Evolutionary conservation across 2,888 invertebrate species (phyloP).

Genomic region (Erynnis tages): DNA sequence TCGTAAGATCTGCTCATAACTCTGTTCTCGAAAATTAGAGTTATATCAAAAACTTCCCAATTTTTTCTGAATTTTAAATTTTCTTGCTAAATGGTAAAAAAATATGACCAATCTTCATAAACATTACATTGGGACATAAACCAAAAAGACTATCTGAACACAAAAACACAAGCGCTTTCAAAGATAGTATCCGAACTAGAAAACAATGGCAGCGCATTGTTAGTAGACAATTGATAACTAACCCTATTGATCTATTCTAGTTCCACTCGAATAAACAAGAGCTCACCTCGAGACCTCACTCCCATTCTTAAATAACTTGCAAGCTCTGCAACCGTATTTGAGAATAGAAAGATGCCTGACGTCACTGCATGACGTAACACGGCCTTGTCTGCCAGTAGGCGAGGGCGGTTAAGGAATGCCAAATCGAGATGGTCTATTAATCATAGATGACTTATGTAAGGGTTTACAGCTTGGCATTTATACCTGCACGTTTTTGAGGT

Average conservation of each 20-base stretch:
- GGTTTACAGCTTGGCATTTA: no score
- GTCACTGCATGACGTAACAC: constrained; percentile 15
- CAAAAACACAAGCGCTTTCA: background rate
- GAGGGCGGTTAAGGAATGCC: background rate
- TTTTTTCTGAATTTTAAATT: no score
- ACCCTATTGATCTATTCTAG: constrained; percentile 26
- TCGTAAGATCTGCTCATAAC: no score
- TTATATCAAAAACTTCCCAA: no score
- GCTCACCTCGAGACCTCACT: constrained; percentile 18
- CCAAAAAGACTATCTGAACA: constrained; percentile 7
- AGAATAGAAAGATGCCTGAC: constrained; percentile 20
- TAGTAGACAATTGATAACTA: constrained; percentile 19
- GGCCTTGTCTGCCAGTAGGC: constrained; percentile 8
- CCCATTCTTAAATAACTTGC: constrained; percentile 23
- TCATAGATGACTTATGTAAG: no score
- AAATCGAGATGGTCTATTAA: no score
- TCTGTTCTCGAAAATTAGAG: no score
- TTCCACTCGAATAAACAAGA: constrained; percentile 21
- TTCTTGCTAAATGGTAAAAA: no score
- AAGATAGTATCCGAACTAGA: constrained; percentile 3
- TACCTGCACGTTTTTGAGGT: no score
- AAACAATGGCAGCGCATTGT: constrained; percentile 22
- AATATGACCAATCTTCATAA: no score
- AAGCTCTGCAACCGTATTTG: constrained; percentile 1
- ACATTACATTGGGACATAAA: no score